phyloP scores from a whole-genome alignment of 2,888 invertebrate genomes.

The Aphidius colemani region DNA sequence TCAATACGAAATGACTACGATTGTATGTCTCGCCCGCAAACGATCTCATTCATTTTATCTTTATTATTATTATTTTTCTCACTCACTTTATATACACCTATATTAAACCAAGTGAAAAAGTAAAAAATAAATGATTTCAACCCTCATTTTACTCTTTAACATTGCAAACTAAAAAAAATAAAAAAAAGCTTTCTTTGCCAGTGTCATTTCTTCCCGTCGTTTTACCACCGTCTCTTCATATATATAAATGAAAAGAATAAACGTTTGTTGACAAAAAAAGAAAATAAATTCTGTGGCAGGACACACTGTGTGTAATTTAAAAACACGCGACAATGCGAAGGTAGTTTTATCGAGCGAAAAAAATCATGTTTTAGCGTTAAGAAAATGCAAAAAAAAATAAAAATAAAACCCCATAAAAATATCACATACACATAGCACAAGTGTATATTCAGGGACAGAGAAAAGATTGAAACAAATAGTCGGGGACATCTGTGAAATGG shows the following conservation, averaged over 20 bases:
- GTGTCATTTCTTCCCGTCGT: neutral
- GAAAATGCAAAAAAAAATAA: neutral
- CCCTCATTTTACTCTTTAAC: constrained; percentile 13
- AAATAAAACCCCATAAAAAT: constrained; percentile 1
- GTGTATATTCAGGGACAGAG: neutral
- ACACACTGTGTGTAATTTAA: neutral
- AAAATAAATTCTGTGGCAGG: neutral
- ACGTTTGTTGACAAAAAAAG: too few species aligned
- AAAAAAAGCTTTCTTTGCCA: constrained; percentile 14
- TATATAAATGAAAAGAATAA: constrained; percentile 18
- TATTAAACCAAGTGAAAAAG: neutral
- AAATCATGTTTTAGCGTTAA: neutral
- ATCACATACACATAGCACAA: neutral
- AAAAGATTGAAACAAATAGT: constrained; percentile 29
- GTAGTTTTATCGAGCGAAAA: constrained; percentile 23
- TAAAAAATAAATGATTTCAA: too few species aligned
- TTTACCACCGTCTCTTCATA: constrained; percentile 15
- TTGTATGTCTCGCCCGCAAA: constrained; percentile 23
- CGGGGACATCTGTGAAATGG: constrained; percentile 24
- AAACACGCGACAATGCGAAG: constrained; percentile 4
- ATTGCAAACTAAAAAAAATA: neutral
- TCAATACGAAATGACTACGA: constrained; percentile 18
- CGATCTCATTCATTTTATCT: constrained; percentile 23
- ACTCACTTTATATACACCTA: constrained; percentile 14
- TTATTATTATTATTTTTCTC: constrained; percentile 4